Percentiles rank a stretch among this genome's conserved stretches.
Evolutionary conservation across 2,888 invertebrate genomes (phyloP).

Genomic region (Melolontha melolontha): DNA sequence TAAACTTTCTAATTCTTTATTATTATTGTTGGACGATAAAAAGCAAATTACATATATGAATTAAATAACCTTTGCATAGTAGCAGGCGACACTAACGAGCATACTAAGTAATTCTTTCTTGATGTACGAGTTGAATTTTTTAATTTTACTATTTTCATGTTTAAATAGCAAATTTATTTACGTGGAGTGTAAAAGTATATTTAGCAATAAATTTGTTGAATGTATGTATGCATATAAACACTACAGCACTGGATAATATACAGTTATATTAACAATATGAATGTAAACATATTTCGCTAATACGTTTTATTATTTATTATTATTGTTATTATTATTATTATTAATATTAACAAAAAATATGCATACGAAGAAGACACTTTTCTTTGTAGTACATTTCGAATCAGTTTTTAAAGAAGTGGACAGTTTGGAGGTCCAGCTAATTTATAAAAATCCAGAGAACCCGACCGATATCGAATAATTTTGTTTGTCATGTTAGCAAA

Average conservation of each 20-base stretch:
- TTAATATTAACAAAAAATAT: too few relatives aligned
- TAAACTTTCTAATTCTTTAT: slow-evolving; percentile 23
- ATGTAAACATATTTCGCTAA: background rate
- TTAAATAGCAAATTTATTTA: background rate
- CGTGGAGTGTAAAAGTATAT: background rate
- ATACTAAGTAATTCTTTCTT: background rate
- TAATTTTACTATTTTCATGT: background rate
- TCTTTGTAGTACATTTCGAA: too few relatives aligned
- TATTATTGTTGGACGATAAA: slow-evolving; percentile 10
- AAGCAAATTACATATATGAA: slow-evolving; percentile 10
- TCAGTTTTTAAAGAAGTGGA: too few relatives aligned
- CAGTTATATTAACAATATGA: too few relatives aligned
- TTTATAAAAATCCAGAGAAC: too few relatives aligned
- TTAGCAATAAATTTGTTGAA: too few relatives aligned
- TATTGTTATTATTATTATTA: too few relatives aligned
- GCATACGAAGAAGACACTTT: background rate
- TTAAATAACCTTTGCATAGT: slow-evolving; percentile 1
- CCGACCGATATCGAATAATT: too few relatives aligned
- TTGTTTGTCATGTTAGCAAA: too few relatives aligned
- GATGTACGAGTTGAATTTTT: slow-evolving; percentile 3
- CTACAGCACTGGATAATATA: too few relatives aligned
- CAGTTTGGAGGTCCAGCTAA: too few relatives aligned
- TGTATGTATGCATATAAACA: too few relatives aligned
- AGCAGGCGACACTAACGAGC: background rate
- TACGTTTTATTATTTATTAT: background rate